phyloP scores from a whole-genome alignment of 2,113 vertebrate species.

The Odobenus rosmarus region DNA sequence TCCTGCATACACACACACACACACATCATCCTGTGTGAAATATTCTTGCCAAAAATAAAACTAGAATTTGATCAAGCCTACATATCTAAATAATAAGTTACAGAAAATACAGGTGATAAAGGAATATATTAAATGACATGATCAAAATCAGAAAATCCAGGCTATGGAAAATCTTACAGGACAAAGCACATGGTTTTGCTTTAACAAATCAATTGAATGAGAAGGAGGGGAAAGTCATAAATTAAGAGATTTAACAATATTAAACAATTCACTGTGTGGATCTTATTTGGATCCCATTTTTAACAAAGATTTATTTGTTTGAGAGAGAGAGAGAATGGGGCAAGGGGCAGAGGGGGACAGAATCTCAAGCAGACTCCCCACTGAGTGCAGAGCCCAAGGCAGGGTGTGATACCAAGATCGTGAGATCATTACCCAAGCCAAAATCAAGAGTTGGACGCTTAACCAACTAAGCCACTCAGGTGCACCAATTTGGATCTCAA shows the following conservation, averaged over 20 bases:
- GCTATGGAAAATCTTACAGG: not conserved
- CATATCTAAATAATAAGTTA: not conserved
- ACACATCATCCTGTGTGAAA: not conserved
- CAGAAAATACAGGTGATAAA: not conserved
- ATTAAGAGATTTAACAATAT: not conserved
- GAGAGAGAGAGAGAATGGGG: not conserved
- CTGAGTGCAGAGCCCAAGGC: not conserved
- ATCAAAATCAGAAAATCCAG: slow-evolving; percentile 2
- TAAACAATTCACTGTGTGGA: not conserved
- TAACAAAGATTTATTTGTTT: not conserved
- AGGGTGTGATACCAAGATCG: not conserved
- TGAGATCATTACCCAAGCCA: not conserved
- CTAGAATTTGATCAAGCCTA: not conserved
- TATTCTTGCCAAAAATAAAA: slow-evolving; percentile 20
- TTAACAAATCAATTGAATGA: slow-evolving; percentile 37
- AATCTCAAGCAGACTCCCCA: not conserved
- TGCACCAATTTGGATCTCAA: not conserved
- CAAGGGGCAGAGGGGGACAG: not conserved
- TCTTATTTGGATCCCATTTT: not conserved
- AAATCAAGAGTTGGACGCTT: not conserved
- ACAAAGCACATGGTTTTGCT: not conserved
- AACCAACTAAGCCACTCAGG: not conserved
- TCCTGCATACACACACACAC: not conserved
- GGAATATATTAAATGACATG: not conserved
- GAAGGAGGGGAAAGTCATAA: not conserved